Evolutionary conservation across 2,888 invertebrate genomes (phyloP), one percentile per base, ranked within the genome.

Genomic region (Bembecia ichneumoniformis): DNA sequence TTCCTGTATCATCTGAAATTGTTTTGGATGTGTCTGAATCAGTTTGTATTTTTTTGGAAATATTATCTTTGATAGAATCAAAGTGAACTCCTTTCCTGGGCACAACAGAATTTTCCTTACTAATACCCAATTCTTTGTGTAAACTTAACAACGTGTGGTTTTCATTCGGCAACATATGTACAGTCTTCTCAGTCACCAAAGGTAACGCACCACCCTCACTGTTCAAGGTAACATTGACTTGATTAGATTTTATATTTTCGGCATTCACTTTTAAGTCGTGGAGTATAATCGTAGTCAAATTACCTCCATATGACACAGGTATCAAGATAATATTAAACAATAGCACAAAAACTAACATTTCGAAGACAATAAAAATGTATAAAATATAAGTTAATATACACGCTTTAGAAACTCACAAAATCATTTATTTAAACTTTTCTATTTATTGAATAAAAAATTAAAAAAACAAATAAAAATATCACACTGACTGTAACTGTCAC

Each of bases 121-220:
- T 66, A 55, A 68, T 74, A 11, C 51, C 60, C 17, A 68, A 48
- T 57, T 75, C 80, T 51, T 63, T 68, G 47, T 74, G 70, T 54
- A 72, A 56, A 50, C 54, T 66, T 43, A 72, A 53, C 49, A 56
- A 57, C 4, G 63, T 60, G 40, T 62, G 58, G 51, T 69, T 72
- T 51, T 66, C 66, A 49, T 71, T 73, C 4, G 70, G 57, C 51
- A 72, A 60, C 40, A 66, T 62, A 43, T 67, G 53, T 48, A 62
- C 51, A 43, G 64, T 17, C 14, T 35, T 47, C 15, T 36, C 13
- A 16, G 36, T 20, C 7, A 11, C 16, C 47, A 45, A 45, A 40
- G 40, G n/a, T 44, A 44, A 44, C 10, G 44, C 13, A 47, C 78
- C 82, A 53, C 77, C 82, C 68, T 81, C 82, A 55, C 70, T 75